Conservation (phyloP, 2,888 invertebrate genomes). For the Sphaeridia pumilis region DNA sequence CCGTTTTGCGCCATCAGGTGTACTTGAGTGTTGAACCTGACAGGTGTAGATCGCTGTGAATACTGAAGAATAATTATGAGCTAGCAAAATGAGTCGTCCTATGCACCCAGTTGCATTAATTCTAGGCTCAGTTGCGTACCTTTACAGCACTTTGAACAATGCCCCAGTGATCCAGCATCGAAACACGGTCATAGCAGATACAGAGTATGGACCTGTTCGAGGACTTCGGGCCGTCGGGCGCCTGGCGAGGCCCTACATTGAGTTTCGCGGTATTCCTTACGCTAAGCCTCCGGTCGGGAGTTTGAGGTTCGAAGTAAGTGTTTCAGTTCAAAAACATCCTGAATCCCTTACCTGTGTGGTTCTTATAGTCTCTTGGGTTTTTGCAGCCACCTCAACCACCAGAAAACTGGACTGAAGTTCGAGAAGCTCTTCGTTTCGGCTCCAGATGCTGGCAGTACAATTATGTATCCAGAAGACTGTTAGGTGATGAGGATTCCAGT, state of each 20-base stretch:
- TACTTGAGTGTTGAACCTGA: too few species aligned
- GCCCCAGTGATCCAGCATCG: conserved; percentile 3
- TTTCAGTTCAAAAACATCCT: background rate
- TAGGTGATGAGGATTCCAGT: background rate
- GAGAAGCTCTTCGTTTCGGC: conserved; percentile 13
- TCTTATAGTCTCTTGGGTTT: too few species aligned
- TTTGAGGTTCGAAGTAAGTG: conserved; percentile 7
- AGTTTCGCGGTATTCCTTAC: conserved; percentile 17
- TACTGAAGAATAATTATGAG: too few species aligned
- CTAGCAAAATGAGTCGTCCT: conserved; percentile 4
- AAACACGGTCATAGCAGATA: conserved; percentile 7
- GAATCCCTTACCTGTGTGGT: too few species aligned
- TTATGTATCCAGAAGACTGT: conserved; percentile 5
- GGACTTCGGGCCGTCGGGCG: conserved; percentile 8
- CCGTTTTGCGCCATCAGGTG: too few species aligned
- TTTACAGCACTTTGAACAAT: conserved; percentile 16
- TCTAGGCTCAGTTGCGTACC: conserved; percentile 16
- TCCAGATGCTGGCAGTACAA: conserved; percentile 14
- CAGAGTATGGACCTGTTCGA: conserved; percentile 12
- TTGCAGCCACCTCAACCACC: conserved; percentile 11
- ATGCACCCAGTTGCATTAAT: conserved; percentile 15
- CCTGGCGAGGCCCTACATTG: conserved; percentile 11
- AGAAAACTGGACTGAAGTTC: conserved; percentile 10
- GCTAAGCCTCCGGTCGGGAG: conserved; percentile 9
- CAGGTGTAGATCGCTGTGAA: too few species aligned